These are phyloP conservation scores for Chymomyza amoena DNA, from an alignment of 2,888 invertebrate species.

Conservation along the genomic window DNA sequence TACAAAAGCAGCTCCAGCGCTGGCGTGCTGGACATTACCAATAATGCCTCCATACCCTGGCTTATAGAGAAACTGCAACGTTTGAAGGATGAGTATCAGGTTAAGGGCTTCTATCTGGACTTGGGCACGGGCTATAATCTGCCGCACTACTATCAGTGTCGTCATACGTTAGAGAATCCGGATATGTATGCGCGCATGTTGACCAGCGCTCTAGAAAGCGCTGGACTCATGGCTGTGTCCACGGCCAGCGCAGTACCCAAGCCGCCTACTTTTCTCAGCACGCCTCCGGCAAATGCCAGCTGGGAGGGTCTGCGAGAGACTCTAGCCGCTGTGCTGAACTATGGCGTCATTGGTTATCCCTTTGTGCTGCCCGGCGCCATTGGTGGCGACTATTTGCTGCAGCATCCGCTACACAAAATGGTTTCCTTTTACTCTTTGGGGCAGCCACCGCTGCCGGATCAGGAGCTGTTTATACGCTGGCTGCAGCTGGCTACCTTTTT, in stretches of 20 bases:
- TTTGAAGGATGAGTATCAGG: slow-evolving; percentile 85
- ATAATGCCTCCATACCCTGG: slow-evolving; percentile 90
- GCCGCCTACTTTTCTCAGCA: slow-evolving; percentile 90
- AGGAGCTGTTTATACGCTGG: slow-evolving; percentile 94
- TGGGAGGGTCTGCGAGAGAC: slow-evolving; percentile 92
- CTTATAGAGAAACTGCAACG: slow-evolving; percentile 85
- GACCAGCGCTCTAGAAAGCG: slow-evolving; percentile 79
- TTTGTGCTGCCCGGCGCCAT: slow-evolving; percentile 96
- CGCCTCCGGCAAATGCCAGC: slow-evolving; percentile 91
- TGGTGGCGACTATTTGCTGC: slow-evolving; percentile 90
- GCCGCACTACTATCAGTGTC: slow-evolving; percentile 91
- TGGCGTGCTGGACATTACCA: slow-evolving; percentile 92
- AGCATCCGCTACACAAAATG: slow-evolving; percentile 78
- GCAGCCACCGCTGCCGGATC: slow-evolving; percentile 84
- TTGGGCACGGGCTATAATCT: slow-evolving; percentile 90
- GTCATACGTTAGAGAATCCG: slow-evolving; percentile 86
- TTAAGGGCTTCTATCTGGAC: slow-evolving; percentile 92
- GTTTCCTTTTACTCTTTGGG: slow-evolving; percentile 80
- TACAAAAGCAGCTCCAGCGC: slow-evolving; percentile 90
- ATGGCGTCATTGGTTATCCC: slow-evolving; percentile 94
- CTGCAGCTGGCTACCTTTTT: slow-evolving; percentile 93
- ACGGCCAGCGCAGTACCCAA: slow-evolving; percentile 90
- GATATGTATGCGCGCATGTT: slow-evolving; percentile 90
- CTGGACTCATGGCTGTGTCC: slow-evolving; percentile 87
- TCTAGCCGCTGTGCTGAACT: slow-evolving; percentile 91